Evolutionary conservation across 2,888 invertebrate species (phyloP).

Genomic region (Amorpha juglandis): DNA sequence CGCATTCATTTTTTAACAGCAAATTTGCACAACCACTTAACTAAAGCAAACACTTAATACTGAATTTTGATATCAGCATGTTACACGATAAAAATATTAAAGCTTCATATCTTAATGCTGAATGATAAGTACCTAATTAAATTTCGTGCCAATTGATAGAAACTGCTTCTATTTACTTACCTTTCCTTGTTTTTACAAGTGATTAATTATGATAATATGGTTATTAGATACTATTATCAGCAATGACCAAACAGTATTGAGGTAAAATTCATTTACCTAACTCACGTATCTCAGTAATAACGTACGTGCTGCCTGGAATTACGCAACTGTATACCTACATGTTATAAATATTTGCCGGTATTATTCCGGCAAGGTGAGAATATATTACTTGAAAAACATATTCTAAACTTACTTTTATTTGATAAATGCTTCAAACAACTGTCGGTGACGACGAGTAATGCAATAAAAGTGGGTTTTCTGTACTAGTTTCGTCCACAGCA

Average conservation of each 20-base stretch:
- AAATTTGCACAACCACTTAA: conserved; percentile 23
- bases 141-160: background rate
- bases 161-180: conserved; percentile 6
- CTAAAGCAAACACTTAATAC: conserved; percentile 24
- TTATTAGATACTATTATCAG: conserved; percentile 31
- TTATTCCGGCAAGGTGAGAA: conserved; percentile 32
- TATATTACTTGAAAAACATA: conserved; percentile 9
- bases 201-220: background rate
- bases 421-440: conserved; percentile 33
- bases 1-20: conserved; percentile 8
- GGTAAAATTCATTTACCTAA: conserved; percentile 33
- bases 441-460: conserved; percentile 36
- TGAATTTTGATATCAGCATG: conserved; percentile 16
- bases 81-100: background rate
- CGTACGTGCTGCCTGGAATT: conserved; percentile 14
- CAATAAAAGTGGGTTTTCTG: conserved; percentile 40
- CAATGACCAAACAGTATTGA: conserved; percentile 44
- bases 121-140: conserved; percentile 6
- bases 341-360: conserved; percentile 37
- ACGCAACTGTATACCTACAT: conserved; percentile 13
- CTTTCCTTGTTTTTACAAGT: background rate
- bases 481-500: background rate
- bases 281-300: conserved; percentile 21
- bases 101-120: background rate
- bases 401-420: conserved; percentile 38